Conservation (phyloP, 2,888 invertebrate genomes). For the Sphecodes monilicornis region DNA sequence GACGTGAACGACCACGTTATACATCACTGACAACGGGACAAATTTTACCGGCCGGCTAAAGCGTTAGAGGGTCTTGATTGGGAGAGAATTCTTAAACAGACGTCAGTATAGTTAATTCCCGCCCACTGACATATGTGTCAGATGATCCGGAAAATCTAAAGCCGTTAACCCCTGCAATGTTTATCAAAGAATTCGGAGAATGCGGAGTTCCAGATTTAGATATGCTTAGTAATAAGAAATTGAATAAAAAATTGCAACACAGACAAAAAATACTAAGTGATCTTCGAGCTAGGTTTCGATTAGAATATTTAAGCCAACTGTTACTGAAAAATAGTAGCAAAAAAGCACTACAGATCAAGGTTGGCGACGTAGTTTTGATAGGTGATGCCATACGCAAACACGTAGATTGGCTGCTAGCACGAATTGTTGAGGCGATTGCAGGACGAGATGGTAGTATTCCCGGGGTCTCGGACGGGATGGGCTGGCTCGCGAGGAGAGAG, state of each 20-base stretch:
- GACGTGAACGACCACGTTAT: no score
- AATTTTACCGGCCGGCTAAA: no score
- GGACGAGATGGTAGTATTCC: conserved; percentile 61
- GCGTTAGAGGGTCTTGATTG: no score
- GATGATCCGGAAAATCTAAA: conserved; percentile 61
- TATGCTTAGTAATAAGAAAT: conserved; percentile 16
- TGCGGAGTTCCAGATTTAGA: conserved; percentile 55
- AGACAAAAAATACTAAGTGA: conserved; percentile 31
- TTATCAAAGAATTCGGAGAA: neutral
- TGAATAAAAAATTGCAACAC: conserved; percentile 25
- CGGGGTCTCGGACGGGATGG: no score
- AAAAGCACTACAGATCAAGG: conserved; percentile 13
- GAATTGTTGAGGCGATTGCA: conserved; percentile 43
- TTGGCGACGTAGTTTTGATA: conserved; percentile 62
- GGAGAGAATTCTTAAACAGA: no score
- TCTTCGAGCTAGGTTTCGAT: conserved; percentile 53
- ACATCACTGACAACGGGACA: no score
- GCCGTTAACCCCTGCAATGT: conserved; percentile 50
- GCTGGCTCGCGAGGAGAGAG: no score
- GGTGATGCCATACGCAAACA: conserved; percentile 59
- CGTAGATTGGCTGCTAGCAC: conserved; percentile 64
- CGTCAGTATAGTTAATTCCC: no score
- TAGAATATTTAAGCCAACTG: conserved; percentile 18
- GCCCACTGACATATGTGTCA: conserved; percentile 74
- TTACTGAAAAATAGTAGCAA: conserved; percentile 10